These are phyloP conservation scores for Psammodynastes pulverulentus DNA, from an alignment of 2,113 vertebrate species.

Conservation along the genomic window DNA sequence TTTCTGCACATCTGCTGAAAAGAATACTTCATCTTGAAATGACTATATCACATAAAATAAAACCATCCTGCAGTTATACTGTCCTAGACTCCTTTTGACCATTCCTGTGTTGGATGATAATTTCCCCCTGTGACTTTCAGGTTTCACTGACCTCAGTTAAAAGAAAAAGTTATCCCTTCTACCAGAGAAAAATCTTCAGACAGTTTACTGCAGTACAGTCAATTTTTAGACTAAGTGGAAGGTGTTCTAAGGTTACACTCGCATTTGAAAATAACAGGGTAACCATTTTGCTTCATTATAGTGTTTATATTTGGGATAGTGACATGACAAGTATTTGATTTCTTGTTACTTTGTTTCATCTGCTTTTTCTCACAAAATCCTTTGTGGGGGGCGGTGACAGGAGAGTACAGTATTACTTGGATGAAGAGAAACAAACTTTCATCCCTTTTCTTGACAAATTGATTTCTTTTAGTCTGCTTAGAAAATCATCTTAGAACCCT, in stretches of 20 bases:
- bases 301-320: not conserved
- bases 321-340: not conserved
- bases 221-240: not conserved
- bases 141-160: not conserved
- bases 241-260: not conserved
- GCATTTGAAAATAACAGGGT: not conserved
- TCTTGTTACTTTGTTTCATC: not conserved
- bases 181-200: not conserved
- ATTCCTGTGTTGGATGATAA: not conserved
- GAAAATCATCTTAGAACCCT: not conserved
- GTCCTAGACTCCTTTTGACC: not conserved
- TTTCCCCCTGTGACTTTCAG: not conserved
- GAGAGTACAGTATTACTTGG: not conserved
- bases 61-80: not conserved
- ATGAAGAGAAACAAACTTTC: not conserved
- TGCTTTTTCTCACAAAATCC: not conserved
- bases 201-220: not conserved
- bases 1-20: constrained; percentile 17
- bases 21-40: constrained; percentile 12
- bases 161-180: not conserved
- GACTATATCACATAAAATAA: constrained; percentile 5
- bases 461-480: not conserved
- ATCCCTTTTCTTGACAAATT: not conserved
- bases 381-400: accelerated
- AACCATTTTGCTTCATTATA: not conserved